Percentiles rank a stretch among this genome's conserved stretches.
These are phyloP conservation scores for Mycalesis mineus DNA, from an alignment of 2,888 invertebrate genomes.

Conservation along the genomic window DNA sequence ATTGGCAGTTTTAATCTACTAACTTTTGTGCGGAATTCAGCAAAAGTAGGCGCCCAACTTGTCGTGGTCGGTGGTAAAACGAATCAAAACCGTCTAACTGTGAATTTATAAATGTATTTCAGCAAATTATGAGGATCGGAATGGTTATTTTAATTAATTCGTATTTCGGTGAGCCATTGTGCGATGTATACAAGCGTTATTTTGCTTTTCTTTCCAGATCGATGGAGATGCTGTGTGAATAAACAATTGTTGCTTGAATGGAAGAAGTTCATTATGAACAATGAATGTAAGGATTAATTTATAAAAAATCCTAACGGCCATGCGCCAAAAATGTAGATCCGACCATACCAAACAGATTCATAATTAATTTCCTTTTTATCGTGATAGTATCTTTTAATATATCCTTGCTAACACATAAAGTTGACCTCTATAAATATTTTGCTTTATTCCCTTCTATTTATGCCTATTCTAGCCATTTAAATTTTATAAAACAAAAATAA, in stretches of 20 bases:
- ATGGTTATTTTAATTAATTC: constrained; percentile 58
- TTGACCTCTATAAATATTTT: too few species aligned
- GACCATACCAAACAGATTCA: too few species aligned
- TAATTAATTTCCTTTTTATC: too few species aligned
- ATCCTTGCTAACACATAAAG: too few species aligned
- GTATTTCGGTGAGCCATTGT: constrained; percentile 47
- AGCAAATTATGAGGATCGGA: constrained; percentile 55
- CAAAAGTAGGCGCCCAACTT: constrained; percentile 70
- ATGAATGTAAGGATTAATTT: too few species aligned
- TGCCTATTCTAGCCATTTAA: too few species aligned
- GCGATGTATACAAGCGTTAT: constrained; percentile 29
- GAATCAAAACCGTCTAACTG: constrained; percentile 67
- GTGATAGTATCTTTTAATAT: too few species aligned
- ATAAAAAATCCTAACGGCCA: too few species aligned
- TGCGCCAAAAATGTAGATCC: too few species aligned
- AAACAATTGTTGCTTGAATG: neutral
- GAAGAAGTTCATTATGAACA: too few species aligned
- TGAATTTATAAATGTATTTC: constrained; percentile 68
- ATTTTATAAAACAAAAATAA: too few species aligned
- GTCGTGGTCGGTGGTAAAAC: constrained; percentile 68
- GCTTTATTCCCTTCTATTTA: too few species aligned
- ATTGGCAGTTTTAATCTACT: constrained; percentile 77
- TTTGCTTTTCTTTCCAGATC: constrained; percentile 21
- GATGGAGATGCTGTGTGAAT: neutral
- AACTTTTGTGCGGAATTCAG: constrained; percentile 73